Conservation (phyloP, 2,797 vertebrate species). For the Neoniphon sammara region DNA sequence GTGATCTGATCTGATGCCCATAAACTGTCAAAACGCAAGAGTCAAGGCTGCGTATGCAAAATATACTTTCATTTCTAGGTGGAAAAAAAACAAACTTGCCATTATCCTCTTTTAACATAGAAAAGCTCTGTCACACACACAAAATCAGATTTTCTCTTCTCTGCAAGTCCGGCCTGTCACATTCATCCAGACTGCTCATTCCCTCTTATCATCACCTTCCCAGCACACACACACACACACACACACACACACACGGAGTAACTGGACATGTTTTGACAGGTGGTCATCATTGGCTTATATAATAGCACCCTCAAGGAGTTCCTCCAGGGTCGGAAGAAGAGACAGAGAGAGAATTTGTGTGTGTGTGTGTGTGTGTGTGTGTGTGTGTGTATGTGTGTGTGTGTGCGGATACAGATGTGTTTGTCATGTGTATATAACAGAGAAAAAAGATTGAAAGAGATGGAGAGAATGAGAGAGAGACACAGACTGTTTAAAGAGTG, state of each 20-base stretch:
- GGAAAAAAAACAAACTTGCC: no score
- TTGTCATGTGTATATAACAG: conserved; percentile 38
- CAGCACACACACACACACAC: conserved; percentile 9
- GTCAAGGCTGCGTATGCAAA: no score
- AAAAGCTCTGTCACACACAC: no score
- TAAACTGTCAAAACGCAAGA: not conserved
- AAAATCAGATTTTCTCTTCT: conserved; percentile 32
- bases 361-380: no score
- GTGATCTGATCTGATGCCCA: no score
- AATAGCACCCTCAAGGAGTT: conserved; percentile 54
- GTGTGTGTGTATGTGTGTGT: conserved; percentile 9
- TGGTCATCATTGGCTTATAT: conserved; percentile 59
- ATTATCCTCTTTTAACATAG: no score
- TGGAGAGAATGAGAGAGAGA: conserved; percentile 11
- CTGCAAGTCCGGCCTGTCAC: conserved; percentile 25
- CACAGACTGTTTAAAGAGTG: not conserved
- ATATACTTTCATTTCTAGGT: no score
- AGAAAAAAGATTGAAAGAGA: conserved; percentile 1
- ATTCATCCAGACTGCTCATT: not conserved
- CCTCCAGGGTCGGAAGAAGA: conserved; percentile 49
- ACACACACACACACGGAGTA: conserved; percentile 1
- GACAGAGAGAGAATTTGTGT: conserved; percentile 25
- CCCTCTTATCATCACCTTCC: conserved; percentile 38
- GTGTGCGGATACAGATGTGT: not conserved
- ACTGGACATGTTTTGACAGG: conserved; percentile 70